Evolutionary conservation across 1,140 invertebrate species (phyloP).

Genomic region (Drosophila simulans): DNA sequence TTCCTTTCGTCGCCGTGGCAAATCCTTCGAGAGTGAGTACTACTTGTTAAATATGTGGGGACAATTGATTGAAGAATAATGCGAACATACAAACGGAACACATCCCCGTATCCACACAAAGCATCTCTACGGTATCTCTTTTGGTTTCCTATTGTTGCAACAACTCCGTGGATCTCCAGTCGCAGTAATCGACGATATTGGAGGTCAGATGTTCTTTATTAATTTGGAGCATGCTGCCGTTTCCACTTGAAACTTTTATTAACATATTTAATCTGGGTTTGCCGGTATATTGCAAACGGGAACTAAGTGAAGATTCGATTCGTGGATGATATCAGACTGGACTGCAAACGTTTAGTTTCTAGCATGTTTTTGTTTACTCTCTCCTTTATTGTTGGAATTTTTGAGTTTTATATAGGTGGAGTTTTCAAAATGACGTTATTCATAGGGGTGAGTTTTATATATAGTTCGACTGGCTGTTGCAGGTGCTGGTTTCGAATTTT

Average conservation of each 20-base stretch:
- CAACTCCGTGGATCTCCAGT: neutral
- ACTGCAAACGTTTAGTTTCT: slow-evolving; percentile 27
- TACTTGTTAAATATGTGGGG: slow-evolving; percentile 34
- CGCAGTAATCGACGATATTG: no score
- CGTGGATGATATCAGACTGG: neutral
- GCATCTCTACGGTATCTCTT: neutral
- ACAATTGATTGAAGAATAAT: slow-evolving; percentile 31
- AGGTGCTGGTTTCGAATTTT: slow-evolving; percentile 37
- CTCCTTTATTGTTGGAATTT: slow-evolving; percentile 46
- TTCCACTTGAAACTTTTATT: slow-evolving; percentile 20
- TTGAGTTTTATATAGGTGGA: slow-evolving; percentile 36
- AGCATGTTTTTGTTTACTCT: slow-evolving; percentile 31
- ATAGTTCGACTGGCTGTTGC: slow-evolving; percentile 30
- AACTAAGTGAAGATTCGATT: slow-evolving; percentile 4
- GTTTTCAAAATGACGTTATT: slow-evolving; percentile 34
- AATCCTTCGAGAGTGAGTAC: slow-evolving; percentile 10
- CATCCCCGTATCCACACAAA: slow-evolving; percentile 6
- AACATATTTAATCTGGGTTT: slow-evolving; percentile 16
- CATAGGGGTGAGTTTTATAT: slow-evolving; percentile 13
- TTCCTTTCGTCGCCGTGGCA: slow-evolving; percentile 1
- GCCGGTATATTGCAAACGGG: slow-evolving; percentile 1
- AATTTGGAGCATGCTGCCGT: neutral
- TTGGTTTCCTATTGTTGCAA: neutral
- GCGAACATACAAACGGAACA: slow-evolving; percentile 34
- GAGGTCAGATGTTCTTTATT: neutral